Percentiles rank a stretch among this genome's conserved stretches.
Conservation (phyloP, 2,113 vertebrate species). For the Paracyprichromis sp. region DNA sequence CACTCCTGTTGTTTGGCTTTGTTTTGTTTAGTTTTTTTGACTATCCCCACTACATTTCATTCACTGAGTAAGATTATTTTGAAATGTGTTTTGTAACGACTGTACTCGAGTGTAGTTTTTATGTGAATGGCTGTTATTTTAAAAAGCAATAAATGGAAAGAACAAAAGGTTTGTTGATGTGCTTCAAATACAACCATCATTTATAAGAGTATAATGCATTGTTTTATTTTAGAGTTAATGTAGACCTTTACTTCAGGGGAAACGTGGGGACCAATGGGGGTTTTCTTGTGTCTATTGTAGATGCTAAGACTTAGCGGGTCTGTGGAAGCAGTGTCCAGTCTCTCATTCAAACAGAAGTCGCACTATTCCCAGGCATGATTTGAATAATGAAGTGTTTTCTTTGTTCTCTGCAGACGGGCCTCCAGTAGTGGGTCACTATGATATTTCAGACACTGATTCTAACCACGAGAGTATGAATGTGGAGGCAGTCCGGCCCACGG, state of each 20-base stretch:
- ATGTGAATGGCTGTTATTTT: slow-evolving; percentile 70
- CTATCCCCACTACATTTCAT: slow-evolving; percentile 20
- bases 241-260: not conserved
- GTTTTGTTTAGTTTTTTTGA: not conserved
- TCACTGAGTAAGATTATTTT: slow-evolving; percentile 22
- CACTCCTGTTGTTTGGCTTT: slow-evolving; percentile 17
- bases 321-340: not conserved
- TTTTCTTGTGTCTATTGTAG: not conserved
- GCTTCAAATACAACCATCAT: not conserved
- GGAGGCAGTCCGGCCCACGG: slow-evolving; percentile 85
- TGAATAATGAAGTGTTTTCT: slow-evolving; percentile 71
- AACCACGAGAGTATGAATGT: slow-evolving; percentile 89
- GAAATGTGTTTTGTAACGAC: slow-evolving; percentile 54
- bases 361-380: slow-evolving; percentile 33
- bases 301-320: not conserved
- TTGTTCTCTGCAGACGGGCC: slow-evolving; percentile 87
- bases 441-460: slow-evolving; percentile 94
- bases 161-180: not conserved
- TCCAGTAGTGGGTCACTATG: slow-evolving; percentile 87
- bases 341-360: not conserved
- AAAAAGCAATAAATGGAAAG: slow-evolving; percentile 63
- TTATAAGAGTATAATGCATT: not conserved
- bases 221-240: not conserved
- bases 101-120: slow-evolving; percentile 58
- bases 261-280: not conserved